Evolutionary conservation across 64 coral and sea anemone species (phyloP).

Genomic region (Trachythela sp.): DNA sequence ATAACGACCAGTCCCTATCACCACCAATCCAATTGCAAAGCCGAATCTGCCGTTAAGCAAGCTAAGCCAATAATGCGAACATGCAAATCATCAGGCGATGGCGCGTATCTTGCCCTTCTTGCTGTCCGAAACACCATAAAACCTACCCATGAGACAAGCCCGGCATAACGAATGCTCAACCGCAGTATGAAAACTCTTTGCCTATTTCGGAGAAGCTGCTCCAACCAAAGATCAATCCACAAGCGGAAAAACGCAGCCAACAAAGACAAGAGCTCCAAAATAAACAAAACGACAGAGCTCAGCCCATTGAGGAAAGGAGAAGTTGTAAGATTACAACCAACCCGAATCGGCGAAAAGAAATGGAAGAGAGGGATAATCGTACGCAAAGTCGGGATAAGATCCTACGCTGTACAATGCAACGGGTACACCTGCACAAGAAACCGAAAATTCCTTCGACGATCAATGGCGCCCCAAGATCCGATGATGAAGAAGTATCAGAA

Average conservation of each 20-base stretch:
- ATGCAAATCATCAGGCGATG: not conserved
- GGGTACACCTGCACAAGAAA: not conserved
- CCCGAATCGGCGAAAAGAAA: not conserved
- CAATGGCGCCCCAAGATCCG: not conserved
- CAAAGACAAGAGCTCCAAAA: not conserved
- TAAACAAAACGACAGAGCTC: not conserved
- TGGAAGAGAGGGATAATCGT: not conserved
- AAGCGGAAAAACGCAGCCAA: not conserved
- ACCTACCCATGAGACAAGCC: no score
- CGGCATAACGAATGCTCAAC: no score
- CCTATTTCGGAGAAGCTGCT: not conserved
- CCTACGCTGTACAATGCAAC: not conserved
- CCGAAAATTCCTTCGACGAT: not conserved
- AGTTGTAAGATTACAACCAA: not conserved
- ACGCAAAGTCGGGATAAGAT: not conserved
- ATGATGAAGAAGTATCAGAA: no score
- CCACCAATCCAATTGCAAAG: no score
- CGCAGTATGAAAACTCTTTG: not conserved
- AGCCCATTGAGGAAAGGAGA: not conserved
- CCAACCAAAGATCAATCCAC: not conserved
- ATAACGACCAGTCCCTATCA: no score
- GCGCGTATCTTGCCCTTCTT: not conserved
- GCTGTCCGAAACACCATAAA: no score
- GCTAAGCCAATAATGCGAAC: not conserved
- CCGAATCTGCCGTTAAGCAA: not conserved